Evolutionary conservation across 2,888 invertebrate species (phyloP), one percentile per base, ranked within the genome.

Genomic region (Trichopria drosophilae): DNA sequence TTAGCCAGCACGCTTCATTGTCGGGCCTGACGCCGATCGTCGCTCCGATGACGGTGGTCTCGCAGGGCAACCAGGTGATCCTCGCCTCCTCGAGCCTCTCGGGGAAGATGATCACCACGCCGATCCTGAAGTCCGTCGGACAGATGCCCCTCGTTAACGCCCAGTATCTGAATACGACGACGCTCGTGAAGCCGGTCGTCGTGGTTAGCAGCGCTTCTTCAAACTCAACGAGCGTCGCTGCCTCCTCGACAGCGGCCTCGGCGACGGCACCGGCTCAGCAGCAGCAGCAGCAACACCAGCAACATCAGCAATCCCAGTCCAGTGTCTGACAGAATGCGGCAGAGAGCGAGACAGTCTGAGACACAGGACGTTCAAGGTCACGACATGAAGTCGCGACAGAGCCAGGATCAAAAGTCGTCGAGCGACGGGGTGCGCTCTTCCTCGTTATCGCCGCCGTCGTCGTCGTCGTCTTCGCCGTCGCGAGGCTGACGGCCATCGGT

Each of bases 151-250:
- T 86, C 63, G 82, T 85, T 57, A 83, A 83, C 74, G 82, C 85
- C 59, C 86, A 86, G 77, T 86, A 86, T 75, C 76, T 84, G 51
- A 80, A 81, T 69, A 78, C 82, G 22, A 78, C 82, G 35, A 78
- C 81, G 51, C 77, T 86, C 51, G 82, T 86, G 37, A 86, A 86
- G 71, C 86, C 86, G 2, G 82, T 86, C 34, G 85, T 86, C 43
- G 85, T 87, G 49, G 84, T 85, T 20, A 84, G 85, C 28, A 81
- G 80, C 63, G 77, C 80, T 6, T 69, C 78, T 45, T 73, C 76
- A 20, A 69, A 65, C 20, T 63, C 67, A 6, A 56, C 63, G 43
- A 64, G 71, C 23, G 10, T 10, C 10, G 10, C 10, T 6, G 24
- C 24, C 24, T 24, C 24, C 10, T 9, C 6, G 6, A 9, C 24